Conservation (phyloP, 2,113 vertebrate genomes). For the Montifringilla adamsi region DNA sequence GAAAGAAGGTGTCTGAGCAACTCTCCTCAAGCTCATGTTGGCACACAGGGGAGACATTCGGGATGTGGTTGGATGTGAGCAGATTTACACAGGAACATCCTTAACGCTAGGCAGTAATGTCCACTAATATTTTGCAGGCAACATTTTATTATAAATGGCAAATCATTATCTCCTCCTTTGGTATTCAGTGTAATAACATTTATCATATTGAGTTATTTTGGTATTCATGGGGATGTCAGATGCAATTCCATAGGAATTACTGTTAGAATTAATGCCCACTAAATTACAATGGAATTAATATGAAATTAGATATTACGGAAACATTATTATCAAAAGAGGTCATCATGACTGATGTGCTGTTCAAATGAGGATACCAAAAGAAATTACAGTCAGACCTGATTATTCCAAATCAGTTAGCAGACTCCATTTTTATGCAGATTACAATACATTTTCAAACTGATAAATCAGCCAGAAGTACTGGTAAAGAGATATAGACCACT, state of each 20-base stretch:
- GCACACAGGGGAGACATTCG: not conserved
- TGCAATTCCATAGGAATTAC: constrained; percentile 67
- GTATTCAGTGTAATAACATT: constrained; percentile 55
- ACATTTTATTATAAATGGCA: constrained; percentile 52
- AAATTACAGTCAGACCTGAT: constrained; percentile 65
- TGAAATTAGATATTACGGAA: constrained; percentile 74
- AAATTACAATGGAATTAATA: constrained; percentile 75
- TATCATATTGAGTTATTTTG: constrained; percentile 61
- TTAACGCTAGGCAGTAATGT: not conserved
- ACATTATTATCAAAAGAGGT: constrained; percentile 74
- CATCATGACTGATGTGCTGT: constrained; percentile 66
- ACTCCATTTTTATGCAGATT: constrained; percentile 73
- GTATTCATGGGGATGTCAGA: constrained; percentile 58
- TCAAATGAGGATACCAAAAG: constrained; percentile 69
- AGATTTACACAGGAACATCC: not conserved
- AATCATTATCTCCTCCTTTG: constrained; percentile 48
- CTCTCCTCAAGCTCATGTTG: not conserved
- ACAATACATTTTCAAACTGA: constrained; percentile 58
- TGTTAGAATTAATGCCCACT: constrained; percentile 65
- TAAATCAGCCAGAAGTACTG: constrained; percentile 49
- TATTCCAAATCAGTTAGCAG: constrained; percentile 67
- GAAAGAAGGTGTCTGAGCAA: not conserved
- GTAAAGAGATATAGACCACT: not conserved
- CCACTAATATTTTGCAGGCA: constrained; percentile 16
- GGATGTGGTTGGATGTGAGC: not conserved